Conservation (phyloP, 2,888 invertebrate genomes). For the Trichopria drosophilae region DNA sequence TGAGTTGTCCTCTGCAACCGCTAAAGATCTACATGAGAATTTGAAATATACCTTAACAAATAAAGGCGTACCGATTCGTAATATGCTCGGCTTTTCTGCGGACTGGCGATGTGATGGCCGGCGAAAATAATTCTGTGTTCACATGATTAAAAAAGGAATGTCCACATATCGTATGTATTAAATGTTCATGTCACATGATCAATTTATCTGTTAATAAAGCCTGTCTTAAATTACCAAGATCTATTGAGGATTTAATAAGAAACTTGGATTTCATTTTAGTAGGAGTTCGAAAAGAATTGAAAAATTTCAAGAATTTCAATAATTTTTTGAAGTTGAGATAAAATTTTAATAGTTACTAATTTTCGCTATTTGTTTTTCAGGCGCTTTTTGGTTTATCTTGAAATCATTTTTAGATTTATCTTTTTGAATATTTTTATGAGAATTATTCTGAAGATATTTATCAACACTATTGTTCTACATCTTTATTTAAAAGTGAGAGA, state of each 20-base stretch:
- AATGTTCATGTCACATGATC: conserved; percentile 50
- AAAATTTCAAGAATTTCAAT: conserved; percentile 48
- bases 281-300: conserved; percentile 34
- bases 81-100: conserved; percentile 41
- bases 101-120: conserved; percentile 48
- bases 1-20: conserved; percentile 32
- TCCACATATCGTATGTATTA: conserved; percentile 44
- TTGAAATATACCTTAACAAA: conserved; percentile 30
- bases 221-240: conserved; percentile 46
- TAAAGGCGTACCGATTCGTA: conserved; percentile 37
- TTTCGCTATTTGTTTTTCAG: no score
- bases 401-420: no score
- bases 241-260: no score
- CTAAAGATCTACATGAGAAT: conserved; percentile 23
- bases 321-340: no score
- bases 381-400: no score
- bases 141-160: conserved; percentile 11
- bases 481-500: no score
- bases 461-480: no score
- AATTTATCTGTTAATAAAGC: conserved; percentile 47
- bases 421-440: no score
- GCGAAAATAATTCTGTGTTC: conserved; percentile 18
- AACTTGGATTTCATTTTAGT: conserved; percentile 40
- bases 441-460: no score
- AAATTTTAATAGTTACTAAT: no score